Percentiles rank a stretch among this genome's conserved stretches.
Conservation (phyloP, 2,797 vertebrate species). For the Sebastes aleutianus region DNA sequence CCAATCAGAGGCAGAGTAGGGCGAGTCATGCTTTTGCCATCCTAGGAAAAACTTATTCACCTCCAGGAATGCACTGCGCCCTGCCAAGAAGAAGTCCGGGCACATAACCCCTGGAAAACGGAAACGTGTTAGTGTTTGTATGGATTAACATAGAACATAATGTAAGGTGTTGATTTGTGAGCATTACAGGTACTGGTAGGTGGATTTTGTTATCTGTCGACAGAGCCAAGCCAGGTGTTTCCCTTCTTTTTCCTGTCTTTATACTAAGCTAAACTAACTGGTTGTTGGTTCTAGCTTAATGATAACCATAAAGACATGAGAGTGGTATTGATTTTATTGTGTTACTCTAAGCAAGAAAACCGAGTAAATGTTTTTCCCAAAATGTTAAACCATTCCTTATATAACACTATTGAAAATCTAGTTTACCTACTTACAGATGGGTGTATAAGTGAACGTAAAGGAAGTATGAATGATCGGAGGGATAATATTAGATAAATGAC, state of each 20-base stretch:
- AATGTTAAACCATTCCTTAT: background rate
- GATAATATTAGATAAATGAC: slow-evolving; percentile 6
- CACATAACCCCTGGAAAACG: background rate
- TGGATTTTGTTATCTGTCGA: background rate
- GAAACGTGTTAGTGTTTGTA: background rate
- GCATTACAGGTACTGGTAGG: background rate
- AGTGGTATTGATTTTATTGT: background rate
- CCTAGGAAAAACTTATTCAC: background rate
- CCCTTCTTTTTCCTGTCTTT: background rate
- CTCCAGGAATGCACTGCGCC: background rate
- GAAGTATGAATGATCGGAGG: background rate
- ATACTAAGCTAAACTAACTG: background rate
- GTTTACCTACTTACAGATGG: background rate
- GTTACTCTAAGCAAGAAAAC: background rate
- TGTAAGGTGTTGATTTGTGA: background rate
- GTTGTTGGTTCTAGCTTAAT: background rate
- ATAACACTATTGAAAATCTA: background rate
- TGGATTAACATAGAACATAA: background rate
- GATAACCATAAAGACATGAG: background rate
- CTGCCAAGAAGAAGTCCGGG: background rate
- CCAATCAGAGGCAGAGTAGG: background rate
- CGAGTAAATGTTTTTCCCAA: background rate
- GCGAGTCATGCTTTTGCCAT: background rate
- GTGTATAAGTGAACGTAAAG: background rate
- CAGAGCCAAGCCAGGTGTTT: background rate